Percentiles rank a stretch among this genome's conserved stretches.
These are phyloP conservation scores for Psittacula derbiana DNA, from an alignment of 2,797 vertebrate genomes.

Conservation along the genomic window DNA sequence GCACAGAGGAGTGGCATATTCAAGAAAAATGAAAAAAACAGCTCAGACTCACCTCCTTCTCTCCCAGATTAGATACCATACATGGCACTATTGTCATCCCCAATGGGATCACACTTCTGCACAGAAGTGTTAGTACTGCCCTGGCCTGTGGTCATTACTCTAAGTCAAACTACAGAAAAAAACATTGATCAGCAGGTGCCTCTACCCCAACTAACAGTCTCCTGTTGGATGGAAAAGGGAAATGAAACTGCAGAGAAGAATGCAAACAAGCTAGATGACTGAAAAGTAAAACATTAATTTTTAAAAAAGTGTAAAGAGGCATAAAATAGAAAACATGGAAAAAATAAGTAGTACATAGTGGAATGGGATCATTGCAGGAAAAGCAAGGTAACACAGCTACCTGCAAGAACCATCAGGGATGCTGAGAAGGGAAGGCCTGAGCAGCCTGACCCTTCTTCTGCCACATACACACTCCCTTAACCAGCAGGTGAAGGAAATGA, in stretches of 20 bases:
- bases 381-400: background rate
- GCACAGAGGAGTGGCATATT: background rate
- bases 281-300: background rate
- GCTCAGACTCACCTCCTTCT: background rate
- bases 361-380: background rate
- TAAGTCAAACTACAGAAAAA: background rate
- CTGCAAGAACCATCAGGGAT: background rate
- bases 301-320: fast-evolving
- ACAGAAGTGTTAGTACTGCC: background rate
- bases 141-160: background rate
- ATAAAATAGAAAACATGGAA: background rate
- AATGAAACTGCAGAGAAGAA: background rate
- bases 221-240: background rate
- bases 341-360: background rate
- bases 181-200: background rate
- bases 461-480: background rate
- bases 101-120: background rate
- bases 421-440: background rate
- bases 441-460: background rate
- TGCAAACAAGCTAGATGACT: background rate
- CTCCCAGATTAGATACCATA: background rate
- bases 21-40: background rate
- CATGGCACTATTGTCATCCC: too few species aligned
- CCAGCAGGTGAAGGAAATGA: background rate
- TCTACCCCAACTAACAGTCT: background rate